A percentile compares a stretch with the other conserved stretches of the same genome.
Evolutionary conservation across 2,797 vertebrate genomes (phyloP).

Genomic region (Parauchenoglanis ngamensis): DNA sequence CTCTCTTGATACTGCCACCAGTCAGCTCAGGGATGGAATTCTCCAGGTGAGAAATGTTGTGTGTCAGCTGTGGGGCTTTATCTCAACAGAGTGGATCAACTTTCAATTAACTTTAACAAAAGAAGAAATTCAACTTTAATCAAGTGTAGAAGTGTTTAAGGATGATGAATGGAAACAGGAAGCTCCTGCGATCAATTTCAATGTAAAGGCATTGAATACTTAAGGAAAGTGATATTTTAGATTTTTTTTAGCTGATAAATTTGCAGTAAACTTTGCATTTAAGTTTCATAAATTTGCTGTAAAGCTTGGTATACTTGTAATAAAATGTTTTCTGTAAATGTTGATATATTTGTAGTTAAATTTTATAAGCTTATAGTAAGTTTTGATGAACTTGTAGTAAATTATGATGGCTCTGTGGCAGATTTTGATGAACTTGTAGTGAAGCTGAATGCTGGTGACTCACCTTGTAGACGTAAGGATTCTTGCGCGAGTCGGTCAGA

Average conservation of each 20-base stretch:
- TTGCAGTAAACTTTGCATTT: not conserved
- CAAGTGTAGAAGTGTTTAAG: not conserved
- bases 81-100: not conserved
- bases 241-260: not conserved
- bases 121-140: not conserved
- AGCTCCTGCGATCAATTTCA: not conserved
- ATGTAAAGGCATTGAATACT: not conserved
- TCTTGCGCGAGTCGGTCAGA: constrained; percentile 93
- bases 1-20: not conserved
- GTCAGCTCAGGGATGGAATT: not conserved
- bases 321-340: not conserved
- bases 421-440: not conserved
- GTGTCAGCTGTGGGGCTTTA: not conserved
- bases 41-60: not conserved
- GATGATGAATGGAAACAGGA: not conserved
- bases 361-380: too few species aligned
- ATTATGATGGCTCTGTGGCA: not conserved
- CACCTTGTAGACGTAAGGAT: constrained; percentile 98
- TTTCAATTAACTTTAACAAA: too few species aligned
- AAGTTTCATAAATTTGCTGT: not conserved
- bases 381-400: not conserved
- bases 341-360: too few species aligned
- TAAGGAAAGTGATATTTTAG: not conserved
- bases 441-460: constrained; percentile 36
- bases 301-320: not conserved